Conservation (phyloP, 2,888 invertebrate genomes). For the Thecophora atra region DNA sequence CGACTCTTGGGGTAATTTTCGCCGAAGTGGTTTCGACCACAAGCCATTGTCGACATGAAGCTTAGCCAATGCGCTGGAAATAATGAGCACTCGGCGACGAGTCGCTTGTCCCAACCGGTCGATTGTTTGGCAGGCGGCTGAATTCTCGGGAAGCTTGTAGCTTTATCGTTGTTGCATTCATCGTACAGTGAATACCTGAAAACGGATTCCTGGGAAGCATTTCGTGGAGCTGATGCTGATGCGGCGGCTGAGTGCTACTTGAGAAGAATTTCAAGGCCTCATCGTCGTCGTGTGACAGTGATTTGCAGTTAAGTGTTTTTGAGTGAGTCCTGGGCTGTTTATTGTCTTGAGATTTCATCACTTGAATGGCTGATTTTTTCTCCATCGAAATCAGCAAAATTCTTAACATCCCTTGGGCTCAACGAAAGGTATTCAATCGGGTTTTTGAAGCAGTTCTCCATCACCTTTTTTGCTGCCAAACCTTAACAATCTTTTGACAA, state of each 20-base stretch:
- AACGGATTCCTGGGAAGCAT: conserved; percentile 15
- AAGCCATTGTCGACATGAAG: conserved; percentile 29
- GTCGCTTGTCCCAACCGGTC: background rate
- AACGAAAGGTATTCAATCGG: background rate
- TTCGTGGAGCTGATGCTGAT: background rate
- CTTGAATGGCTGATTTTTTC: conserved; percentile 2
- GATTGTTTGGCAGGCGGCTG: background rate
- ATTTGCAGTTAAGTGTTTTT: conserved; percentile 37
- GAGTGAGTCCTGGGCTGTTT: conserved; percentile 23
- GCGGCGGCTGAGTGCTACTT: background rate
- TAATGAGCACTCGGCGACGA: conserved; percentile 19
- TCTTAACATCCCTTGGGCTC: background rate
- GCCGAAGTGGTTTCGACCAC: conserved; percentile 32
- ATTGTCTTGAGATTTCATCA: conserved; percentile 8
- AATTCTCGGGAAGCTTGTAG: background rate
- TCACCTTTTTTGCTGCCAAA: background rate
- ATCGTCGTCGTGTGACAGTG: conserved; percentile 30
- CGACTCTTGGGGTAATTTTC: conserved; percentile 21
- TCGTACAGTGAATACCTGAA: background rate
- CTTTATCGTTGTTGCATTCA: background rate
- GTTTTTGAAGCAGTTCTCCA: background rate
- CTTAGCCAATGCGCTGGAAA: conserved; percentile 7
- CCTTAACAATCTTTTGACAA: conserved; percentile 23
- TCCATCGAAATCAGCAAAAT: background rate
- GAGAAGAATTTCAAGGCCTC: conserved; percentile 31